Base-by-base conservation (phyloP, 2,113 vertebrate species). In the Bettongia penicillata region DNA sequence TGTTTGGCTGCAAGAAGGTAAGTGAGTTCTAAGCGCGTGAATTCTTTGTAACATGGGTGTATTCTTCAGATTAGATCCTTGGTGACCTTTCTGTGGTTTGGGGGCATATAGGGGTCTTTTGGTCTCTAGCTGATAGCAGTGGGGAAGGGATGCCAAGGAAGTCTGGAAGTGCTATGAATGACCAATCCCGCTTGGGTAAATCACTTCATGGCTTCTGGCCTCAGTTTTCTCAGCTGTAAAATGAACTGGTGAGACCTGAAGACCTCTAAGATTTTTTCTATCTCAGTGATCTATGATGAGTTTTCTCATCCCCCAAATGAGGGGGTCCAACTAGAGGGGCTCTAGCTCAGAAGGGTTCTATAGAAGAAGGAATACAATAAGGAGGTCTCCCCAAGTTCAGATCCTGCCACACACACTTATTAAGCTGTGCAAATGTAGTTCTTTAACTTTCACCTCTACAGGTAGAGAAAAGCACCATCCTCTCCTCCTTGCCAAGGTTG, bases 61-160 rank as follows among this genome's bases (percentile, higher is more conserved):
- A 37, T 95, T 19, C 7, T 96, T 96, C 52, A 12, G 91, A 92
- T 90, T 3, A 93, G 37, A 31, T 94, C 92, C 23, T 26, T 90
- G 12, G 37, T 92, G 49, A 52, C 43, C 92, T 26, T 91, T 96
- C 95, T 55, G 61, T 26, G 43, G 31, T 93, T 77, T 31, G 95
- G 19, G 8, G 12, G 84, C 93, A 26, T 96, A 77, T 55, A 68
- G 49, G 77, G 50, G 91, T 51, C 97, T 97, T 28, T 24, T 95
- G 22, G 90, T 93, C 2, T 92, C 19, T 96, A 24, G 11, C 53
- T 94, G 48, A 61, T 25, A 12, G 57, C 2, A 31, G 57, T 61
- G 57, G 57, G 26, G 37, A 93, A 16, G 23, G 25, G 10, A 91
- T 93, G 24, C 89, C 97, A 96, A 95, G 8, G 8, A 90, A 90